phyloP scores from a whole-genome alignment of 2,797 vertebrate genomes.

The Eurystomus glaucurus region DNA sequence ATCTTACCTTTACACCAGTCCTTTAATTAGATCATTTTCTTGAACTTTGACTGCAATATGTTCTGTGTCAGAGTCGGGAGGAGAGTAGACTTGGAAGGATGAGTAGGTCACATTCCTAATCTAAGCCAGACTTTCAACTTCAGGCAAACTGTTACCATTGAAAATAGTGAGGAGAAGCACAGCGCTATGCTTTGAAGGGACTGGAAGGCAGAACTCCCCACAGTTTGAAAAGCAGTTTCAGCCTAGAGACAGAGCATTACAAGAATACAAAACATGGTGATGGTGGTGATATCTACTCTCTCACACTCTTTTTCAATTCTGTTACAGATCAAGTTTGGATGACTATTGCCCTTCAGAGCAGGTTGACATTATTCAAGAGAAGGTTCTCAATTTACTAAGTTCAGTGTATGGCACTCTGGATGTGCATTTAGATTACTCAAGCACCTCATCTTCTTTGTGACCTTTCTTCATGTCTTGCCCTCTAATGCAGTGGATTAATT shows the following conservation, averaged over 20 bases:
- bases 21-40: not conserved
- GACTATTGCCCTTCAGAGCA: slow-evolving; percentile 95
- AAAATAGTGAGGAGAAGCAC: not conserved
- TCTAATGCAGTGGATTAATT: not conserved
- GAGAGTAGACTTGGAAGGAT: not conserved
- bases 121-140: not conserved
- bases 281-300: not conserved
- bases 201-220: not conserved
- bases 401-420: slow-evolving; percentile 88
- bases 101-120: not conserved
- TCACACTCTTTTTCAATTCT: not conserved
- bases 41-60: not conserved
- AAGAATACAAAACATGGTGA: not conserved
- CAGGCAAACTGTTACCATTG: not conserved
- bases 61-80: not conserved
- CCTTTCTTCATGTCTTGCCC: not conserved
- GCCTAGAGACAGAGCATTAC: not conserved
- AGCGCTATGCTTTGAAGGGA: accelerated
- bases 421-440: slow-evolving; percentile 85
- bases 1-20: not conserved
- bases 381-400: slow-evolving; percentile 84
- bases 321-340: slow-evolving; percentile 93
- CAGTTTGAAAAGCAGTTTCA: not conserved
- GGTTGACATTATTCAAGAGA: slow-evolving; percentile 91
- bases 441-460: slow-evolving; percentile 63